phyloP scores from a whole-genome alignment of 2,888 invertebrate species.

The Cordylochernes scorpioides region DNA sequence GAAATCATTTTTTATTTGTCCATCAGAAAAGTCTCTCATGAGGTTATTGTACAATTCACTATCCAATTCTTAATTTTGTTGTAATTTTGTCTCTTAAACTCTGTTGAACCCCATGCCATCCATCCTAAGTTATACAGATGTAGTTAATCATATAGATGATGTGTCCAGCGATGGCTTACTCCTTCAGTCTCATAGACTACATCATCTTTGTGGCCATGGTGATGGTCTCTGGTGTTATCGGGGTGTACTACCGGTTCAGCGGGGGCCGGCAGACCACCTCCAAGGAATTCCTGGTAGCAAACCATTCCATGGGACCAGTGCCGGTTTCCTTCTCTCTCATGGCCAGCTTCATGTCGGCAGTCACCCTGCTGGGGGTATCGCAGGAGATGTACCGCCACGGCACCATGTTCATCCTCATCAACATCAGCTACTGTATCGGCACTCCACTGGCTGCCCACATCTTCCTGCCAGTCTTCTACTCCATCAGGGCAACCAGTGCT shows the following conservation, averaged over 20 bases:
- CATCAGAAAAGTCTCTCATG: too few relatives aligned
- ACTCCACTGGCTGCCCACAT: conserved; percentile 48
- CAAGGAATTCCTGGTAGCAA: conserved; percentile 37
- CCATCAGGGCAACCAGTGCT: conserved; percentile 52
- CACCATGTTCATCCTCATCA: conserved; percentile 47
- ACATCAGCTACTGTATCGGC: conserved; percentile 42
- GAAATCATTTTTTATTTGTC: too few relatives aligned
- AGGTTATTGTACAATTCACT: too few relatives aligned
- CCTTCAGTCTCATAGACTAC: too few relatives aligned
- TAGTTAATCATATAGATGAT: too few relatives aligned
- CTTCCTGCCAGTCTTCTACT: conserved; percentile 60
- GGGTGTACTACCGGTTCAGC: conserved; percentile 54
- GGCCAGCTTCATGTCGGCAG: conserved; percentile 80
- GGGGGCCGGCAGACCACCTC: conserved; percentile 60
- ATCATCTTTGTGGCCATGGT: conserved; percentile 9
- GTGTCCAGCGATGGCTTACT: too few relatives aligned
- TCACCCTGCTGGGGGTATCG: conserved; percentile 62
- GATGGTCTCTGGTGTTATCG: conserved; percentile 24
- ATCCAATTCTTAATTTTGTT: too few relatives aligned
- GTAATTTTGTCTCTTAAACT: too few relatives aligned
- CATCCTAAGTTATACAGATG: too few relatives aligned
- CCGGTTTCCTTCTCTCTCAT: conserved; percentile 67
- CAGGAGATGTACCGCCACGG: conserved; percentile 61
- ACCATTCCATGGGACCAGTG: conserved; percentile 44
- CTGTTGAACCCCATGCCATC: too few relatives aligned